These are phyloP conservation scores for Cardiocondyla obscurior DNA, from an alignment of 1,140 invertebrate species.

Conservation along the genomic window DNA sequence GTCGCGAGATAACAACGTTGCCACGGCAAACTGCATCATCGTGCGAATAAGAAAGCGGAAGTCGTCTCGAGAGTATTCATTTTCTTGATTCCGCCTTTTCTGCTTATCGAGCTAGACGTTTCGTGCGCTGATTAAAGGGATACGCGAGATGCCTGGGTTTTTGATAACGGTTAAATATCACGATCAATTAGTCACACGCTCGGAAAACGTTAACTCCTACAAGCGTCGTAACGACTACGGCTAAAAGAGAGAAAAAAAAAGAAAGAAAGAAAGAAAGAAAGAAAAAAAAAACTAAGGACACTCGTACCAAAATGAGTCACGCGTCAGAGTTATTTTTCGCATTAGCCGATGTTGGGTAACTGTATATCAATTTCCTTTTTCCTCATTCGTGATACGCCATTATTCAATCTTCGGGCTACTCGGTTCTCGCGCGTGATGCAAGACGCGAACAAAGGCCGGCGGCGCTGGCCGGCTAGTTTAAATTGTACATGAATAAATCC, in stretches of 20 bases:
- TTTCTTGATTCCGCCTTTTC: constrained; percentile 1
- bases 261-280: too few species aligned
- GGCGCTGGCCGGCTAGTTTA: constrained; percentile 70
- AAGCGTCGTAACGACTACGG: background rate
- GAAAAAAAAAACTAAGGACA: too few species aligned
- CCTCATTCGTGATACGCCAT: background rate
- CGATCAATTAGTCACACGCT: constrained; percentile 1
- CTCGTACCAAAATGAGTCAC: background rate
- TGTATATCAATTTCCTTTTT: background rate
- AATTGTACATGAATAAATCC: constrained; percentile 79
- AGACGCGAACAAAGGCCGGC: constrained; percentile 62
- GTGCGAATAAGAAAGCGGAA: constrained; percentile 39
- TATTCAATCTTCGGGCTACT: constrained; percentile 29
- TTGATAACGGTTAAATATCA: background rate
- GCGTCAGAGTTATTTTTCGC: background rate
- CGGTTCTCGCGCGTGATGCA: constrained; percentile 2
- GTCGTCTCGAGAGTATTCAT: background rate
- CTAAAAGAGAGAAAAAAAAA: too few species aligned
- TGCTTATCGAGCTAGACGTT: background rate
- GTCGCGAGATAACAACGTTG: constrained; percentile 46
- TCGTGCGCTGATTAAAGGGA: background rate
- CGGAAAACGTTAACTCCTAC: background rate
- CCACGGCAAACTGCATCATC: constrained; percentile 14
- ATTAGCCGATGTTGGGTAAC: background rate
- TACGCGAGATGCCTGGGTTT: background rate